Percentiles rank a stretch among this genome's conserved stretches.
These are phyloP conservation scores for Drusus annulatus DNA, from an alignment of 1,140 invertebrate genomes.

Conservation along the genomic window DNA sequence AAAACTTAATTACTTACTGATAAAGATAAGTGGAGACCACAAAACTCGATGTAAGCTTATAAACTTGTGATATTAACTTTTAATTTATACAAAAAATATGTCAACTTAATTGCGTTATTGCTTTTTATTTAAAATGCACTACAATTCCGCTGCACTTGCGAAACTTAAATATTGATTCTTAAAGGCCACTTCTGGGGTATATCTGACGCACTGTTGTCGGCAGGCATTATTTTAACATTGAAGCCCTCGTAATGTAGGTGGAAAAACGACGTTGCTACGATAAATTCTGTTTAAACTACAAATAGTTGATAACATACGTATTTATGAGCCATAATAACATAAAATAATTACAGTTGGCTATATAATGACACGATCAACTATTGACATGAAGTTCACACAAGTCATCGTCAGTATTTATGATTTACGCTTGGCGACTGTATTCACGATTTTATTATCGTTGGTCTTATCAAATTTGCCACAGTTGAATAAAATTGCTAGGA, in stretches of 20 bases:
- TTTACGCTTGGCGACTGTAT: neutral
- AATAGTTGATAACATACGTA: neutral
- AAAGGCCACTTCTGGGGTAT: slow-evolving; percentile 8
- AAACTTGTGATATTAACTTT: neutral
- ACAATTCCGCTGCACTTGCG: neutral
- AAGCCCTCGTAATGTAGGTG: slow-evolving; percentile 22
- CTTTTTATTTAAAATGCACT: neutral
- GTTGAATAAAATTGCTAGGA: too few species aligned
- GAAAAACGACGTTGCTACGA: slow-evolving; percentile 17
- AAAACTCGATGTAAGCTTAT: neutral
- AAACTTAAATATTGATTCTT: slow-evolving; percentile 1
- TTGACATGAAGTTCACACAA: neutral
- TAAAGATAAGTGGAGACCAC: neutral
- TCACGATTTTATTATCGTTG: neutral
- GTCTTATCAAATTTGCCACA: neutral
- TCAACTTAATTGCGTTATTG: too few species aligned
- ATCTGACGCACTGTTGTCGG: neutral
- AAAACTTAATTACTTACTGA: neutral
- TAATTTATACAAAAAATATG: neutral
- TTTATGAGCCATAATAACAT: neutral
- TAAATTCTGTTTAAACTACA: slow-evolving; percentile 9
- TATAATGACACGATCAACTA: neutral
- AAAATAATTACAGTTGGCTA: neutral
- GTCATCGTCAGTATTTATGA: slow-evolving; percentile 14
- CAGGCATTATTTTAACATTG: neutral